Base-by-base conservation (phyloP, 2,797 vertebrate species). In the Cottoperca gobio region DNA sequence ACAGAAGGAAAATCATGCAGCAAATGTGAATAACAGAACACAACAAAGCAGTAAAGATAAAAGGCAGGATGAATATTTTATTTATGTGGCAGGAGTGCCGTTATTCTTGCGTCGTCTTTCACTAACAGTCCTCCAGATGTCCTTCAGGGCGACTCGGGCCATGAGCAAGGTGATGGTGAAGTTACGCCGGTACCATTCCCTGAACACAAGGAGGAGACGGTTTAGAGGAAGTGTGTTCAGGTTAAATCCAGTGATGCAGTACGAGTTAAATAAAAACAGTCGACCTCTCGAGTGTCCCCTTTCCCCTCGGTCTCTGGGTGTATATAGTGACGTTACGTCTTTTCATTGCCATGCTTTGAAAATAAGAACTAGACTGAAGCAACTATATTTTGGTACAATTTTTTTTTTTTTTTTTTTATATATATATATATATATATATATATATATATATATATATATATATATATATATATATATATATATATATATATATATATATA, bases 161-260 rank as follows among this genome's bases (percentile, higher is more conserved):
- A 99, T 97, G 70, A 98, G 94, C 70, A 96, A 88, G 1, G 97
- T 99, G 91, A 99, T 98, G 80, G 92, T 93, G 86, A 99, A 95
- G 86, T 99, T 99, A n/a, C 91, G 95, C 80, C 89, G 93, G 92
- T 99, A 99, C 98, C 98, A 99, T 67, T 97, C 96, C 88, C 98
- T 99, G 80, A 1, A 78, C 35, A 39, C 0, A 0, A 49, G 16
- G 17, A 19, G 3, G 2, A 21, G 1, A n/a, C n/a, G 10, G 26
- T 0, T 68, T 8, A 63, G 21, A 17, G 21, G 21, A 50, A n/a
- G 14, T 16, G 8, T 7, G 10, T 9, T 74, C 16, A 9, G n/a
- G 1, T 48, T 28, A 31, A 45, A 46, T n/a, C 3, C 40, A 43
- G 5, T 6, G 9, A 28, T 43, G 6, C 21, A 48, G 16, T 2